Percentiles rank a stretch among this genome's conserved stretches.
phyloP scores from a whole-genome alignment of 1,140 invertebrate genomes.

The Pseudobourletiella spinata region DNA sequence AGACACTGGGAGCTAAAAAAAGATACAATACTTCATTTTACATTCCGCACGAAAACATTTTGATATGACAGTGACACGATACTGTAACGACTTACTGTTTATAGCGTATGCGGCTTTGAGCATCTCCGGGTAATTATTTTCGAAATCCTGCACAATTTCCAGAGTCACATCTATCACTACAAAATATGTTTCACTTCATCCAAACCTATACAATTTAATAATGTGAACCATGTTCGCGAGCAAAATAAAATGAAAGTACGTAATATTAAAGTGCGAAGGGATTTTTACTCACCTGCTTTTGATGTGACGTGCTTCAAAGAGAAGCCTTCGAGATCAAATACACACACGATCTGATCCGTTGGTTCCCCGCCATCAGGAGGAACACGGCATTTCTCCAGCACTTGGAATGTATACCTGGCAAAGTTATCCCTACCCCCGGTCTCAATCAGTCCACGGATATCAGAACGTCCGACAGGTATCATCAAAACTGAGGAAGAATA shows the following conservation, averaged over 20 bases:
- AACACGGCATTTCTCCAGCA: background rate
- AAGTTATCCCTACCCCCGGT: background rate
- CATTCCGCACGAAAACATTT: no score
- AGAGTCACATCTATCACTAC: background rate
- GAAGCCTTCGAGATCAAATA: background rate
- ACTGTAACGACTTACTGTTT: background rate
- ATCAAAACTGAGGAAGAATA: slow-evolving; percentile 6
- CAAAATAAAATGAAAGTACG: no score
- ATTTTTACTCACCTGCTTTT: no score
- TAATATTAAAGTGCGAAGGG: no score
- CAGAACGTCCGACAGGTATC: slow-evolving; percentile 4
- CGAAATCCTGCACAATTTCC: background rate
- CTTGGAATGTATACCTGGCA: background rate
- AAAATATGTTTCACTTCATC: no score
- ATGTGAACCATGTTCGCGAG: no score
- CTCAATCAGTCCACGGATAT: slow-evolving; percentile 10
- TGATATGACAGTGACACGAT: no score
- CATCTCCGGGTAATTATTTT: background rate
- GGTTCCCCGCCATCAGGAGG: background rate
- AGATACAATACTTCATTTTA: no score
- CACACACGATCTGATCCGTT: background rate
- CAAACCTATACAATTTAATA: no score
- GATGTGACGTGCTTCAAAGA: no score
- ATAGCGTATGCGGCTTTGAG: background rate
- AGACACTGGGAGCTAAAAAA: background rate